These are phyloP conservation scores for Equus przewalskii DNA, from an alignment of 2,113 vertebrate genomes.

Conservation along the genomic window DNA sequence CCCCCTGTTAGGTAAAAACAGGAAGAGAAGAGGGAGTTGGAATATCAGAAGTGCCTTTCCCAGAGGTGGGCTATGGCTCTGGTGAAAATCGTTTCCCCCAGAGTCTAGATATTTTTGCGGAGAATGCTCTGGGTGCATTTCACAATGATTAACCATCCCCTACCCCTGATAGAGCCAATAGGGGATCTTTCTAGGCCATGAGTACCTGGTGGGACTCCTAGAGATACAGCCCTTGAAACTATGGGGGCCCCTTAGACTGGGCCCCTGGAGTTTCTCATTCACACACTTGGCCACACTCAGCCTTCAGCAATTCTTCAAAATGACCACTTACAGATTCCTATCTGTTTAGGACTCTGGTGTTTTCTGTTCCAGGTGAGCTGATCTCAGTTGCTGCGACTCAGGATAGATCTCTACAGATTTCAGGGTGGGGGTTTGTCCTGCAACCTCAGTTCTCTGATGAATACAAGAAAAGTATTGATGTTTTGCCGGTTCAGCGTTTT, in stretches of 20 bases:
- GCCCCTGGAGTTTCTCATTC: not conserved
- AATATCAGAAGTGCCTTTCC: not conserved
- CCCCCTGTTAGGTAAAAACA: not conserved
- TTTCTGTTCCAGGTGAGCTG: too few relatives aligned
- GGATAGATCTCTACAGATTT: not conserved
- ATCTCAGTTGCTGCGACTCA: fast-evolving
- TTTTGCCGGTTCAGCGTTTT: not conserved
- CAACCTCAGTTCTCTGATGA: not conserved
- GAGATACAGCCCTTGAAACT: not conserved
- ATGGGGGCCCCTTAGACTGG: fast-evolving
- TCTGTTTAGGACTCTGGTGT: not conserved
- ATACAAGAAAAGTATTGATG: not conserved
- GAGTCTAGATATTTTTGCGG: not conserved
- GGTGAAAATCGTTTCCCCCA: not conserved
- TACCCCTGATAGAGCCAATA: not conserved
- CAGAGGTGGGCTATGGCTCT: not conserved
- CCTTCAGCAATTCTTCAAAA: not conserved
- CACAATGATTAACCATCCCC: too few relatives aligned
- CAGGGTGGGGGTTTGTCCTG: not conserved
- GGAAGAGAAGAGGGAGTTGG: not conserved
- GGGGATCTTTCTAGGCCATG: not conserved
- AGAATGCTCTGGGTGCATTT: not conserved
- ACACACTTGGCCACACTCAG: too few relatives aligned
- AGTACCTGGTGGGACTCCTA: not conserved
- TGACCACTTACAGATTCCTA: too few relatives aligned